Evolutionary conservation across 2,797 vertebrate genomes (phyloP), one percentile per base, ranked within the genome.

Genomic region (Sebastiscus tertius): DNA sequence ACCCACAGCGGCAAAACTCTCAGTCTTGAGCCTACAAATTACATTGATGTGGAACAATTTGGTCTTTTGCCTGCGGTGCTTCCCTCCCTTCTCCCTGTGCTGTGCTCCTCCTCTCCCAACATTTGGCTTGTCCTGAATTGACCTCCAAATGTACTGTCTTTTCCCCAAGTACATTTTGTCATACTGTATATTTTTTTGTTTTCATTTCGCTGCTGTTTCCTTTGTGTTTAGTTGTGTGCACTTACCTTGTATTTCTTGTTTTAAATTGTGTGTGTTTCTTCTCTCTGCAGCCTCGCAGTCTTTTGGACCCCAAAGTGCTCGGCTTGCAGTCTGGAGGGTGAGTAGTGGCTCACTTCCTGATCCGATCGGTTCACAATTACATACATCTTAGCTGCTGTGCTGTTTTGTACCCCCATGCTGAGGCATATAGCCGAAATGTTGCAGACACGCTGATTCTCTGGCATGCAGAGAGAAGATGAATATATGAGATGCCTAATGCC

Each of bases 321-420:
- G 96, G 97, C 71, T 94, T 99, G 84, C 97, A 98, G 89, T 93
- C 97, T 86, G 96, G 95, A 89, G 96, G 97, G 98, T 99, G 94
- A 98, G 98, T 97, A 75, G 62, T 71, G 62, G 75, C 85, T 87
- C 46, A 34, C 61, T 72, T 80, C 68, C 69, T 77, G 62, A 83
- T 86, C 73, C 74, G 60, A 86, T 88, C 39, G 33, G 49, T 84
- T 87, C 29, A 68, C 72, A 72, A 54, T 85, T 79, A 80, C 76
- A 87, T 69, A 72, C 33, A 66, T 87, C 33, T 42, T 62, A 77
- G 62, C 58, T 80, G 36, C 68, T 77, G 18, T 84, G 75, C 39
- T 80, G 26, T 89, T 86, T 80, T 67, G 11, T 72, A 24, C 46
- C 49, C 39, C 67, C 59, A 67, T 20, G 22, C 46, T 70, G 72